Base-by-base conservation (phyloP, 2,113 vertebrate genomes). In the Oxyruncus cristatus region DNA sequence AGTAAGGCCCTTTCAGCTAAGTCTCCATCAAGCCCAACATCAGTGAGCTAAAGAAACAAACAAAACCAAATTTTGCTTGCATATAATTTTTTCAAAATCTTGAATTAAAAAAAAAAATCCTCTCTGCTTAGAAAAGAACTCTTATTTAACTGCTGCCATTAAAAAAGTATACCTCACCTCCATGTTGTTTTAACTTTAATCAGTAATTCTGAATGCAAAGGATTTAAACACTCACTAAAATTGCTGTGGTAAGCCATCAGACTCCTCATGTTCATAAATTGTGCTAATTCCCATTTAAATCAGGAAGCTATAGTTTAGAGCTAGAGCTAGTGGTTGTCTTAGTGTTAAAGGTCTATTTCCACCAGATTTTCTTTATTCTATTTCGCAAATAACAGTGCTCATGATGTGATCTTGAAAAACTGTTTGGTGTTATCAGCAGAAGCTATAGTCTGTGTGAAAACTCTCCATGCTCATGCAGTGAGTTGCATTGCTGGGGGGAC, bases 391-490 rank as follows among this genome's bases (percentile, higher is more conserved):
- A 92, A 85, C 66, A 88, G 94, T 79, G 94, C 92, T 93, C 75
- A 72, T 71, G 94, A 95, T 21, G 90, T 86, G 92, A 95, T 94
- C 95, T 91, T 94, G 92, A 70, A 89, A 63, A 87, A 72, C 76
- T 5, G 2, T 63, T 75, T 41, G 91, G 55, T 77, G 83, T 80
- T 92, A 84, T 72, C 91, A 93, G 80, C 88, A 53, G 84, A 92
- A 95, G 73, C 79, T 77, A 85, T 7, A 85, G 86, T 65, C 73
- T 28, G 78, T 85, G 89, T 86, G 95, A 95, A 76, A 83, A 71
- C 75, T 95, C 94, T 96, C 90, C 97, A 96, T 96, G 97, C 97
- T 98, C 97, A 97, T 97, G 97, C 97, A 96, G 97, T 76, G 91
- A 88, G 44, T 89, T 68, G 94, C 89, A 91, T 85, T 26, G 15